phyloP scores from a whole-genome alignment of 2,797 vertebrate species.

The Triplophysa yarkandensis region DNA sequence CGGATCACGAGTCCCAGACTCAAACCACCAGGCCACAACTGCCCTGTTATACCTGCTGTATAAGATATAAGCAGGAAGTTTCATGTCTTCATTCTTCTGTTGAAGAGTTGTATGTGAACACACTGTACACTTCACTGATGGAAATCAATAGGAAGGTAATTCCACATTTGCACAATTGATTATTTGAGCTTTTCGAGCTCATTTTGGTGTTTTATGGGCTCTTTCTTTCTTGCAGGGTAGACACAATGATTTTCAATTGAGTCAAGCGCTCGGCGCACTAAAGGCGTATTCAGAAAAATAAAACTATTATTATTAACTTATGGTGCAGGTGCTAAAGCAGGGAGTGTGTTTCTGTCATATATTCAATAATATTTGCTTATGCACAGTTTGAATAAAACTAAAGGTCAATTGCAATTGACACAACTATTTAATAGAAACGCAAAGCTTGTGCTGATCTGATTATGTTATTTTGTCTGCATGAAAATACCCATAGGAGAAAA shows the following conservation, averaged over 20 bases:
- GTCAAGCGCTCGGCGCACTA: slow-evolving; percentile 31
- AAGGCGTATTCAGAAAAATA: slow-evolving; percentile 23
- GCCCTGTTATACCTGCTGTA: no score
- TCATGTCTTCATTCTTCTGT: slow-evolving; percentile 5
- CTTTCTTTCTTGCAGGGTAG: slow-evolving; percentile 44
- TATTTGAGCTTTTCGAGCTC: slow-evolving; percentile 43
- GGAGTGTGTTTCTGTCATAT: background rate
- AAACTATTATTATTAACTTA: slow-evolving; percentile 14
- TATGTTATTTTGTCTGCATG: background rate
- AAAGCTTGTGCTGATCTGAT: background rate
- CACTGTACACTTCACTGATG: slow-evolving; percentile 16
- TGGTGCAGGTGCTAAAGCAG: background rate
- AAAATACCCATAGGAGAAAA: background rate
- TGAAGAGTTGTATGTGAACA: slow-evolving; percentile 15
- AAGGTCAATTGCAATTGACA: background rate
- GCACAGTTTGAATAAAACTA: background rate
- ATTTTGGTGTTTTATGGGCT: slow-evolving; percentile 36
- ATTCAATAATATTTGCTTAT: background rate
- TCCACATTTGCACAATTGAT: slow-evolving; percentile 52
- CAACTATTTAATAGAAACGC: background rate
- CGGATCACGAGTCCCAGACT: no score
- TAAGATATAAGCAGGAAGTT: no score
- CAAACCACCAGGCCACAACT: no score
- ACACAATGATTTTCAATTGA: slow-evolving; percentile 46
- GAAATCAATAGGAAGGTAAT: slow-evolving; percentile 43